A percentile compares a stretch with the other conserved stretches of the same genome.
These are phyloP conservation scores for Anolis apletophallus DNA, from an alignment of 2,797 vertebrate genomes.

Conservation along the genomic window DNA sequence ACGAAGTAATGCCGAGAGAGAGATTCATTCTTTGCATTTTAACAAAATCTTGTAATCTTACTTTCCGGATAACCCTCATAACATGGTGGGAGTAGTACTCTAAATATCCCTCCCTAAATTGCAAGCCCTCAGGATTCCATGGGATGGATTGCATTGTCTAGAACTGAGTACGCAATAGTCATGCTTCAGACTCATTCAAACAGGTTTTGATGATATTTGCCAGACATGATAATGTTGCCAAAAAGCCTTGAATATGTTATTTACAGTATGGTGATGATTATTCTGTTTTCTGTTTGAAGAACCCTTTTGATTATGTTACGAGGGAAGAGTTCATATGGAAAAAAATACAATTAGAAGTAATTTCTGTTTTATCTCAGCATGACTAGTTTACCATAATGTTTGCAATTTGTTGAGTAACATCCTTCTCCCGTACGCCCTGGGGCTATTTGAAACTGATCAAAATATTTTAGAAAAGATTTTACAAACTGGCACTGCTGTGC, in stretches of 20 bases:
- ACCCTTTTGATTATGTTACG: constrained; percentile 13
- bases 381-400: constrained; percentile 32
- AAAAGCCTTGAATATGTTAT: not conserved
- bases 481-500: not conserved
- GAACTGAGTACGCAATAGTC: not conserved
- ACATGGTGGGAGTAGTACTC: no score
- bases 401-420: constrained; percentile 33
- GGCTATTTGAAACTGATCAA: constrained; percentile 27
- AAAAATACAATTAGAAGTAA: constrained; percentile 18
- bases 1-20: no score
- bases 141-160: not conserved
- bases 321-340: not conserved
- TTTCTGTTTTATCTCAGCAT: constrained; percentile 36
- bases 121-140: no score
- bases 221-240: not conserved
- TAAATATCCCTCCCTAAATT: no score
- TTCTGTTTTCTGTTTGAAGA: constrained; percentile 16
- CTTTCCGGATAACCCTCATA: no score
- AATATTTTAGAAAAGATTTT: constrained; percentile 33
- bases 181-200: constrained; percentile 1
- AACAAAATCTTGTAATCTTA: no score
- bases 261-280: not conserved
- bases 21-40: no score
- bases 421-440: not conserved
- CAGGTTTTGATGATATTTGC: constrained; percentile 6